Evolutionary conservation across 1,140 invertebrate genomes (phyloP).

Genomic region (Scaptodrosophila lebanonensis): DNA sequence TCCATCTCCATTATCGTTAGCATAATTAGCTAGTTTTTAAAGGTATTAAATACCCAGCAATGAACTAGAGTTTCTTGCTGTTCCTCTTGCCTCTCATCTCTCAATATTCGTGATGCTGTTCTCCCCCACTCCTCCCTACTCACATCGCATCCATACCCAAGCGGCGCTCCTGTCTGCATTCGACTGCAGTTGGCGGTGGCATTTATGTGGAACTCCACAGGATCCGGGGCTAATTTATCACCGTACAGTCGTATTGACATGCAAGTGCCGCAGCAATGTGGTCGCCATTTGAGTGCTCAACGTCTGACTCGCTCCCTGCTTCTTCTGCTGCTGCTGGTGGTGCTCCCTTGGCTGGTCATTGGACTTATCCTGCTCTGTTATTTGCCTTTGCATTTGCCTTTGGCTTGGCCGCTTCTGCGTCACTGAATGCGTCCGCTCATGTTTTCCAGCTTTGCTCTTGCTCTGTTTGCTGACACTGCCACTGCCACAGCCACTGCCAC

Average conservation of each 20-base stretch:
- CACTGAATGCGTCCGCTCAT: too few relatives aligned
- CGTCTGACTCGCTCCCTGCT: neutral
- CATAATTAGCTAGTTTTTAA: slow-evolving; percentile 57
- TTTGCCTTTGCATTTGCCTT: slow-evolving; percentile 14
- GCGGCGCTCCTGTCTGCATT: slow-evolving; percentile 29
- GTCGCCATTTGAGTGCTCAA: slow-evolving; percentile 17
- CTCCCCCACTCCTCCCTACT: slow-evolving; percentile 38
- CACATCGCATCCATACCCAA: slow-evolving; percentile 39
- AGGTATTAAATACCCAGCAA: slow-evolving; percentile 46
- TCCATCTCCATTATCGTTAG: slow-evolving; percentile 38
- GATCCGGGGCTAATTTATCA: slow-evolving; percentile 63
- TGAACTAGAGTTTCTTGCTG: slow-evolving; percentile 4
- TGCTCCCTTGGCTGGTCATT: slow-evolving; percentile 9
- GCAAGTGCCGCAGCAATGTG: slow-evolving; percentile 14
- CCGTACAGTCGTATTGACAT: slow-evolving; percentile 63
- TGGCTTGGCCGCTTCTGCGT: neutral
- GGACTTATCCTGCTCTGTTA: too few relatives aligned
- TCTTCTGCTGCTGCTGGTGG: slow-evolving; percentile 7
- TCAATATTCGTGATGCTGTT: slow-evolving; percentile 1
- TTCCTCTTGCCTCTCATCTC: neutral
- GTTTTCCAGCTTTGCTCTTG: neutral
- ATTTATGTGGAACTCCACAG: slow-evolving; percentile 46
- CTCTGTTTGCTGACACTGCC: neutral
- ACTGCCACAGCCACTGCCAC: neutral
- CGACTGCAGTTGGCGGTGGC: slow-evolving; percentile 63